phyloP scores from a whole-genome alignment of 2,797 vertebrate genomes.

The Melanogrammus aeglefinus region DNA sequence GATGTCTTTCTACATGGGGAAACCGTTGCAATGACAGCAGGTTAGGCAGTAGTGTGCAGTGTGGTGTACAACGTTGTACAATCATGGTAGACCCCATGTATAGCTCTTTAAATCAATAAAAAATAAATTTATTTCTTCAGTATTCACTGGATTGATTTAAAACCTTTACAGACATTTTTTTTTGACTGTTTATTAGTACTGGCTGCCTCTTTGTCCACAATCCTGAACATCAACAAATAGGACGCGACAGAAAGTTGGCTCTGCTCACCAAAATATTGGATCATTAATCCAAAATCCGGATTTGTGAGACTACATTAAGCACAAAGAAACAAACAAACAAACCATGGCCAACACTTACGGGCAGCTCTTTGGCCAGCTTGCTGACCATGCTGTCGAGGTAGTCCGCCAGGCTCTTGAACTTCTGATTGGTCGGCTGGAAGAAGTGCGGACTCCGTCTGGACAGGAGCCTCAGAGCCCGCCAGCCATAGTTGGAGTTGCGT shows the following conservation, averaged over 20 bases:
- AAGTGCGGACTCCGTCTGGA: slow-evolving; percentile 97
- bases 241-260: too few relatives aligned
- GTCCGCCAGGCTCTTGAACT: slow-evolving; percentile 96
- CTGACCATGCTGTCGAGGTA: slow-evolving; percentile 99
- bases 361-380: slow-evolving; percentile 97
- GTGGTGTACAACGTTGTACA: not conserved
- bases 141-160: too few relatives aligned
- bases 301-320: too few relatives aligned
- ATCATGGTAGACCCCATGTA: not conserved
- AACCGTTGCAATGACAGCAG: not conserved
- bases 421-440: slow-evolving; percentile 97
- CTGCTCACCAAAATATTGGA: too few relatives aligned
- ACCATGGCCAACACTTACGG: slow-evolving; percentile 76
- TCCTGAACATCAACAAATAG: not conserved
- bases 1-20: slow-evolving; percentile 75
- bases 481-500: slow-evolving; percentile 96
- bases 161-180: too few relatives aligned
- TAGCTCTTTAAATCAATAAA: not conserved
- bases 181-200: too few relatives aligned
- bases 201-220: too few relatives aligned
- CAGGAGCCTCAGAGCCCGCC: slow-evolving; percentile 90
- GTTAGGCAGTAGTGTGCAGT: not conserved
- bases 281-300: too few relatives aligned
- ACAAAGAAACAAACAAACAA: not conserved
- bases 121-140: too few relatives aligned